Evolutionary conservation across 2,113 vertebrate species (phyloP), one percentile per base, ranked within the genome.

Genomic region (Menura novaehollandiae): DNA sequence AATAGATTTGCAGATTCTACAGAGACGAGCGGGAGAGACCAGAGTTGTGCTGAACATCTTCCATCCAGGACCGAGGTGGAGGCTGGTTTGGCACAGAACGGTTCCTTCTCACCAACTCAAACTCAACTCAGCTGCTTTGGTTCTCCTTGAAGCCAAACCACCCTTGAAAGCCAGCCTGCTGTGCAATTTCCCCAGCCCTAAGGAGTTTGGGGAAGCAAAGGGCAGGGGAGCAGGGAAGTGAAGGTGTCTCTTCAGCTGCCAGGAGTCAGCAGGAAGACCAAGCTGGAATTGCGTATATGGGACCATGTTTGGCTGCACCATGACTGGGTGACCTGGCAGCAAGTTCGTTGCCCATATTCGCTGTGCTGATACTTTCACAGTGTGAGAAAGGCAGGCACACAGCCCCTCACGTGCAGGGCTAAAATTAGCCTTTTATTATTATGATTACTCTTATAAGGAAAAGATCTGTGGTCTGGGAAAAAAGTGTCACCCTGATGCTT

Each of bases 231-330:
- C 23, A 47, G 75, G n/a, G 24, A 10, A 7, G 19, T 15, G 64
- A 10, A 28, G 15, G 28, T 30, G 0, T 4, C 49, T 51, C n/a
- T 49, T 20, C 44, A 26, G 49, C 76, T 37, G 26, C 2, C 20
- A 58, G 59, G 35, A 41, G 6, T 12, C 28, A 22, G 14, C 46
- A 39, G 49, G 32, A 64, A 49, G 19, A 56, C 39, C 3, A 2
- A 33, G 74, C n/a, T 74, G 49, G 71, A 10, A 23, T 7, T 1
- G 6, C 8, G 1, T 33, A 4, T 1, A 0, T 43, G 63, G n/a
- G 23, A 22, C 18, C 35, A 10, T 0, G 0, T 20, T 16, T 26
- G 78, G n/a, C 37, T 73, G 53, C 3, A 4, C 8, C 14, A 2
- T 16, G 20, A 20, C 74, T 3, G 6, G 30, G 39, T 72, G 75